Conservation (phyloP, 2,888 invertebrate species). For the Parapristionchus giblindavisi region DNA sequence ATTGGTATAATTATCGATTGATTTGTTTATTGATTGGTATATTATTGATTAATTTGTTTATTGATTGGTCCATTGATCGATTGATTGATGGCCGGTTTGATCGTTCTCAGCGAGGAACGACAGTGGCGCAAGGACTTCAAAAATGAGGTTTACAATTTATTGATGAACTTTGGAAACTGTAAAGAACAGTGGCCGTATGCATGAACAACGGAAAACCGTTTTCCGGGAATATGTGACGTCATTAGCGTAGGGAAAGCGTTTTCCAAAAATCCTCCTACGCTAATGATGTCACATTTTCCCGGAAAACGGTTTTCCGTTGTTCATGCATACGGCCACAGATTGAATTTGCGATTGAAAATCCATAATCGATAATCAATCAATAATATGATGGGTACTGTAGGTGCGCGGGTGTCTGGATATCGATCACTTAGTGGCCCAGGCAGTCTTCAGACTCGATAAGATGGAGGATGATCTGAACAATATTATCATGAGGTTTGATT, state of each 20-base stretch:
- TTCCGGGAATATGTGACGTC: too few relatives aligned
- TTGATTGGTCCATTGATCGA: too few relatives aligned
- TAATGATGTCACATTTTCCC: neutral
- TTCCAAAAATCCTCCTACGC: too few relatives aligned
- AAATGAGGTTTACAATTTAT: neutral
- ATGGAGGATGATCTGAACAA: neutral
- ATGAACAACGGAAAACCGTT: too few relatives aligned
- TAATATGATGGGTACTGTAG: slow-evolving; percentile 37
- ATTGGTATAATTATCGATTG: too few relatives aligned
- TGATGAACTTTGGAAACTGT: neutral
- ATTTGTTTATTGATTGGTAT: too few relatives aligned
- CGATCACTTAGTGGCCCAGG: slow-evolving; percentile 53
- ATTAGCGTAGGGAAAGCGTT: too few relatives aligned
- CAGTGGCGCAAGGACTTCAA: slow-evolving; percentile 10
- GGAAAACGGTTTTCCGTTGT: neutral
- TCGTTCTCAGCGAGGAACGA: neutral
- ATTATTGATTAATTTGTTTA: too few relatives aligned
- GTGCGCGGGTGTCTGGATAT: slow-evolving; percentile 59
- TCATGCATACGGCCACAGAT: too few relatives aligned
- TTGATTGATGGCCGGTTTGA: too few relatives aligned
- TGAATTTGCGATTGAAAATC: too few relatives aligned
- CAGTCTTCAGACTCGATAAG: slow-evolving; percentile 42
- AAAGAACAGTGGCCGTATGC: too few relatives aligned
- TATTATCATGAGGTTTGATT: neutral
- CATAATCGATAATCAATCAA: neutral